Conservation (phyloP, 2,113 vertebrate genomes). For the Oreamnos americanus region DNA sequence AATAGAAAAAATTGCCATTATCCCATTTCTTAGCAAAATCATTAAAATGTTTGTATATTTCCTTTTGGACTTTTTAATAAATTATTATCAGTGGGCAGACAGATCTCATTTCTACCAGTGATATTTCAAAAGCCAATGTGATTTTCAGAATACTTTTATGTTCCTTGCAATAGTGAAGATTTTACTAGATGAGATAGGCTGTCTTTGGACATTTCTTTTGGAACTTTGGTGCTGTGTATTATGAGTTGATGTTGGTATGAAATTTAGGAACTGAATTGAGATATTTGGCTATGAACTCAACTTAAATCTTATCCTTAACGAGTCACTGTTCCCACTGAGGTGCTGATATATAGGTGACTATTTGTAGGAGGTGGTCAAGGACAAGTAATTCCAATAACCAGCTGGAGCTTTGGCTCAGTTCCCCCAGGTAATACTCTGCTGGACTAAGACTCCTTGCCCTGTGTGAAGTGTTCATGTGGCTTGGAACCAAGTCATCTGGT, state of each 20-base stretch:
- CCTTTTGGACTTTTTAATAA: background rate
- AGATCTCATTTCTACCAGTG: background rate
- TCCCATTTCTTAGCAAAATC: background rate
- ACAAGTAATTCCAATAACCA: background rate
- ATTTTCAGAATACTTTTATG: constrained; percentile 33
- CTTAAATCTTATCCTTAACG: background rate
- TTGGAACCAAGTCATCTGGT: background rate
- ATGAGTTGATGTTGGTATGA: background rate
- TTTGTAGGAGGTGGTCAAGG: background rate
- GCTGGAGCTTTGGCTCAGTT: background rate
- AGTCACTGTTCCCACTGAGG: background rate
- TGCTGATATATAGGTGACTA: background rate
- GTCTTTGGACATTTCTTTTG: background rate
- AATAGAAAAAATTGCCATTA: background rate
- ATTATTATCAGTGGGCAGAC: background rate
- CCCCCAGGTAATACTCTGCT: background rate
- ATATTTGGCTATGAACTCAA: background rate
- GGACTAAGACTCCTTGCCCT: background rate
- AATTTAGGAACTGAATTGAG: constrained; percentile 12
- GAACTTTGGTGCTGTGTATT: background rate
- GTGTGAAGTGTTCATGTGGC: background rate
- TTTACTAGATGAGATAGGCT: background rate
- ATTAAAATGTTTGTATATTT: background rate
- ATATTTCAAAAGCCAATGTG: constrained; percentile 2
- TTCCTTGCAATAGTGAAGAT: background rate